Evolutionary conservation across 2,113 vertebrate species (phyloP), one percentile per base, ranked within the genome.

Genomic region (Nerophis ophidion): DNA sequence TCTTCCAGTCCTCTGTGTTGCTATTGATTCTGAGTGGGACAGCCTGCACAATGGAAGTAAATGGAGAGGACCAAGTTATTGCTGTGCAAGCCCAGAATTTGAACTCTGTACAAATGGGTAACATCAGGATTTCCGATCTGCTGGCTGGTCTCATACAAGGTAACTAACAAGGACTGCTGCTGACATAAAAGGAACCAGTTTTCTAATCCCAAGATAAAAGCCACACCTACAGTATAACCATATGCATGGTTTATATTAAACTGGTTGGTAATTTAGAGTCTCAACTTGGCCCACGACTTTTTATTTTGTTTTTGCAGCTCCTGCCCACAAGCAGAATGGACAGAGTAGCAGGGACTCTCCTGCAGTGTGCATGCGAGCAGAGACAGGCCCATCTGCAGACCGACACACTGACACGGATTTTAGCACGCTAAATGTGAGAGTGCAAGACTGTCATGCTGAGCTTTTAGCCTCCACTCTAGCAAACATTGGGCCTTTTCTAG

Each of bases 401-500:
- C 72, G 76, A 17, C 93, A 64, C 42, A 92, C 92, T 0, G 81
- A 90, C 0, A 77, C 92, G 8, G 85, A 93, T 48, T 84, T 89
- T 11, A 94, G 94, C 35, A 93, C 93, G 76, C 72, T 98, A 16
- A 89, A 84, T 4, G 16, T 95, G 63, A 79, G 90, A 53, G 60
- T 99, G 48, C 84, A 47, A 12, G 87, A 87, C 66, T 91, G 85
- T 75, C 72, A 65, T 44, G 86, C 89, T 0, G 91, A 97, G 74
- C 55, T 99, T 63, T 72, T 93, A 61, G 86, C 87, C 11, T 97
- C 96, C 19, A 93, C 89, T 10, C 82, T 97, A 16, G 80, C 90
- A 40, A 90, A 87, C 60, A 87, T 99, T 1, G 95, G 92, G 0
- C 93, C 94, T 36, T 99, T 98, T 72, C 88, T 98, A 2, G 96